These are phyloP conservation scores for Paraescarpia echinospica DNA, from an alignment of 1,140 invertebrate genomes.

Conservation along the genomic window DNA sequence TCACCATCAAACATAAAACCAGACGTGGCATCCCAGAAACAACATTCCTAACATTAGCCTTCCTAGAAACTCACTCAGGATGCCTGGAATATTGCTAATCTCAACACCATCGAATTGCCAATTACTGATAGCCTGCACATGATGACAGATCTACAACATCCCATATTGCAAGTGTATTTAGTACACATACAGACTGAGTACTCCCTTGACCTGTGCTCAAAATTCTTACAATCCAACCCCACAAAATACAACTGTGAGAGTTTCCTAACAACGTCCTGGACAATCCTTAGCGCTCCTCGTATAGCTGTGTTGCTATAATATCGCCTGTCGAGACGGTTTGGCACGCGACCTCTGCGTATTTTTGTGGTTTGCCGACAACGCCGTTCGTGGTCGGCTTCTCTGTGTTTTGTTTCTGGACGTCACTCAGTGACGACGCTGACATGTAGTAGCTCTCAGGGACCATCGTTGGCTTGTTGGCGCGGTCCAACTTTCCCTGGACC, in stretches of 20 bases:
- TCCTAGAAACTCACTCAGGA: background rate
- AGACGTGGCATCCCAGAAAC: background rate
- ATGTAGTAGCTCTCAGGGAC: constrained; percentile 56
- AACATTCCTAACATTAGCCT: background rate
- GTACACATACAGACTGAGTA: background rate
- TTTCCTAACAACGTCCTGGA: background rate
- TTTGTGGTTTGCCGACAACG: background rate
- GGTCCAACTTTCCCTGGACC: constrained; percentile 28
- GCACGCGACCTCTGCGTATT: constrained; percentile 38
- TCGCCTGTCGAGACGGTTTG: constrained; percentile 59
- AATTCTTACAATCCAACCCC: background rate
- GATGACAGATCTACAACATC: background rate
- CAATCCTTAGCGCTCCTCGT: constrained; percentile 40
- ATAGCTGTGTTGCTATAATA: constrained; percentile 58
- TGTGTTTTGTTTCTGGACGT: constrained; percentile 31
- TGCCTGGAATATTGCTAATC: background rate
- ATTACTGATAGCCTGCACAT: too few species aligned
- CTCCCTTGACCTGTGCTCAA: background rate
- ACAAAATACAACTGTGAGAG: background rate
- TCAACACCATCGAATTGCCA: background rate
- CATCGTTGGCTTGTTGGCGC: constrained; percentile 48
- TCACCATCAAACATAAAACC: background rate
- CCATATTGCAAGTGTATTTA: background rate
- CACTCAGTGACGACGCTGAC: constrained; percentile 52
- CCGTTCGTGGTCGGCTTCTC: constrained; percentile 6